Conservation (phyloP, 2,113 vertebrate species). For the Caranx melampygus region DNA sequence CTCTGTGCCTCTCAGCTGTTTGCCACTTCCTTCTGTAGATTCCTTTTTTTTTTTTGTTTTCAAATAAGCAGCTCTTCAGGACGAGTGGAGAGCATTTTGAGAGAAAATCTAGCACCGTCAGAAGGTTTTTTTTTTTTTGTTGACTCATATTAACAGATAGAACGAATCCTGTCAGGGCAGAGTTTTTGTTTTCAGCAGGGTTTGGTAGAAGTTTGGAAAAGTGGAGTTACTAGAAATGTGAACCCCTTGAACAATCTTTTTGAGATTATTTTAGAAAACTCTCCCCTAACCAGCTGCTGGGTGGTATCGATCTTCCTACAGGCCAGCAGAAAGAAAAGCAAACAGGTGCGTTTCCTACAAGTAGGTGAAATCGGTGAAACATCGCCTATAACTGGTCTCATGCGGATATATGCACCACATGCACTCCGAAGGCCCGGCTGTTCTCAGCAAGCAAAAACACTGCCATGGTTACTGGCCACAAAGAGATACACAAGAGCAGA, state of each 20-base stretch:
- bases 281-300: background rate
- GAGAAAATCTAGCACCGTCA: background rate
- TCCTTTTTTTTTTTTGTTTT: conserved; percentile 33
- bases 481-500: background rate
- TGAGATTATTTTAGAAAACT: too few relatives aligned
- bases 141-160: background rate
- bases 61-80: conserved; percentile 7
- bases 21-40: conserved; percentile 19
- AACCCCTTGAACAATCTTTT: background rate
- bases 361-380: too few relatives aligned
- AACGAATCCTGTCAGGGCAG: background rate
- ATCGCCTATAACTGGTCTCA: too few relatives aligned
- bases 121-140: conserved; percentile 24
- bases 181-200: background rate
- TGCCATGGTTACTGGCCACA: conserved; percentile 30
- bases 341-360: too few relatives aligned
- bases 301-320: too few relatives aligned
- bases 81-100: background rate
- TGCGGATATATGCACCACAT: too few relatives aligned
- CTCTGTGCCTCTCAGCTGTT: conserved; percentile 60
- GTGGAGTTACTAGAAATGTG: background rate
- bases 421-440: background rate
- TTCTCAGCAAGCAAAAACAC: background rate
- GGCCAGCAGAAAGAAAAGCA: too few relatives aligned
- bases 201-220: background rate